Evolutionary conservation across 2,797 vertebrate species (phyloP).

Genomic region (Peromyscus nudipes): DNA sequence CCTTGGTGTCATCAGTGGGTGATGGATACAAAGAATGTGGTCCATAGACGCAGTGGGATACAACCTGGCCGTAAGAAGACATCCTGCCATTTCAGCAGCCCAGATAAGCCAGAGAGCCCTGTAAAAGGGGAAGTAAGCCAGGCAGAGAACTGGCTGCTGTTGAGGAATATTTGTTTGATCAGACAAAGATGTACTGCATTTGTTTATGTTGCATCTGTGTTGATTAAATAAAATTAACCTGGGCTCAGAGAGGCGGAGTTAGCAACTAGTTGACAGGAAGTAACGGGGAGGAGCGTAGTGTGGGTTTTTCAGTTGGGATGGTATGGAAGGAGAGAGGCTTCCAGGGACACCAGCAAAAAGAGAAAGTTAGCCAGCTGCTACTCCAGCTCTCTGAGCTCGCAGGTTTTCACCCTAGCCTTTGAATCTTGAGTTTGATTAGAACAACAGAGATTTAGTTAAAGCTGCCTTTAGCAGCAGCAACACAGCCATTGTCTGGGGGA

Average conservation of each 20-base stretch:
- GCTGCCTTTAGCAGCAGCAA: neutral
- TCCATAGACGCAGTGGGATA: neutral
- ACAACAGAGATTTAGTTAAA: neutral
- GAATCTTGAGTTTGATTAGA: neutral
- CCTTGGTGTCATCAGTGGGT: neutral
- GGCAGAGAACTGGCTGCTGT: too few species aligned
- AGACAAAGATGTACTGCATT: neutral
- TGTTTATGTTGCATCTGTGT: neutral
- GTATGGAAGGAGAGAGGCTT: neutral
- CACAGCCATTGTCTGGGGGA: neutral
- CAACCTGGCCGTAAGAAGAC: neutral
- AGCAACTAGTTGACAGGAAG: neutral
- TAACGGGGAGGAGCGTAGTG: neutral
- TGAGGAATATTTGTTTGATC: neutral
- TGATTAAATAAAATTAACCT: neutral
- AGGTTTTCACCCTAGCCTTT: neutral
- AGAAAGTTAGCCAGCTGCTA: neutral
- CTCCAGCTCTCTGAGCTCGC: neutral
- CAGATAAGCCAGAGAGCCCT: neutral
- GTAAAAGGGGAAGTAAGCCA: too few species aligned
- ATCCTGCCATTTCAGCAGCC: neutral
- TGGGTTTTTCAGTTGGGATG: neutral
- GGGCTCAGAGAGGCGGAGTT: neutral
- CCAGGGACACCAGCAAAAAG: neutral
- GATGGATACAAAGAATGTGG: neutral